Evolutionary conservation across 1,140 invertebrate genomes (phyloP), one percentile per base, ranked within the genome.

Genomic region (Pseudachorutes palmiensis): DNA sequence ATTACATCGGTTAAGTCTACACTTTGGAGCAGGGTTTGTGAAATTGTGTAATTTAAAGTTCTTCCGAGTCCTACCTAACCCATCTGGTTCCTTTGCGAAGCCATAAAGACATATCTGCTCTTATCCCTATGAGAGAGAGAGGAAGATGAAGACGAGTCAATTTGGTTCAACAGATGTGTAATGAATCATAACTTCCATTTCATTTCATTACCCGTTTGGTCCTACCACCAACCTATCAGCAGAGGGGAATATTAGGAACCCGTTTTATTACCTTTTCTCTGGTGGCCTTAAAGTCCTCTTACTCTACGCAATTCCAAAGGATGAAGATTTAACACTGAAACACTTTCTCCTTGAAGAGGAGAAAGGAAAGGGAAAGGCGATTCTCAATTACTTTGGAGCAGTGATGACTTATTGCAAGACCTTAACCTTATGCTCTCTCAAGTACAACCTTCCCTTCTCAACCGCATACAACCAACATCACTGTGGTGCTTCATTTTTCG

Each of bases 131-230:
- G n/a, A n/a, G n/a, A n/a, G n/a, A n/a, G n/a, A n/a, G n/a, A n/a
- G n/a, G n/a, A 45, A 45, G 19, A 19, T 19, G 36, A 45, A 45
- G 9, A 19, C 36, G 51, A 55, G 51, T 55, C 51, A 55, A 55
- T 55, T 55, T 55, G 51, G 51, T 55, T 55, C 51, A 55, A 55
- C 51, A 55, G 51, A 55, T 55, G 51, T 55, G 51, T 55, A 55
- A 55, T 55, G 51, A 55, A 55, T 55, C 51, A 55, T 55, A 55
- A 55, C 51, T 55, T 55, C 24, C 51, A 55, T 55, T 55, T 55
- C 14, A 55, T 19, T 19, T 55, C 24, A 55, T 26, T 14, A 14
- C 24, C 24, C 51, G 36, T 19, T 19, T 41, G 19, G 5, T 41
- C 5, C 36, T 41, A 9, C 19, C 36, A 5, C 36, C 36, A 9